These are phyloP conservation scores for Etheostoma nigrum DNA, from an alignment of 2,797 vertebrate genomes.

Conservation along the genomic window DNA sequence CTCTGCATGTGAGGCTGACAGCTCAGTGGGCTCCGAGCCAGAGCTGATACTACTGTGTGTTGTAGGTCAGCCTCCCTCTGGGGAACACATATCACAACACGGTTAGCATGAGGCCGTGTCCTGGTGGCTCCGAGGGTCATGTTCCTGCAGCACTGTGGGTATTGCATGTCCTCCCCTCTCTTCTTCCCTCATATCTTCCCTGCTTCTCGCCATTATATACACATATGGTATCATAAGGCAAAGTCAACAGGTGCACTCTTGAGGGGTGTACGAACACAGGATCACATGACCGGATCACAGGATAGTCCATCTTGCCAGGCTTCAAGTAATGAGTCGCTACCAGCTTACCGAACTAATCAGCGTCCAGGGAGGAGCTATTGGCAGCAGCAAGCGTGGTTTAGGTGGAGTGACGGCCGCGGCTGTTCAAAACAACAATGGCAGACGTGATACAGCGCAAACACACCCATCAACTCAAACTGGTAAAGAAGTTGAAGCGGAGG, in stretches of 20 bases:
- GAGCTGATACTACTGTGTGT: conserved; percentile 52
- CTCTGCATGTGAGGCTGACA: conserved; percentile 51
- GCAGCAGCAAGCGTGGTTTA: too few species aligned
- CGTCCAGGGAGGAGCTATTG: too few species aligned
- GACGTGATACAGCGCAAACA: too few species aligned
- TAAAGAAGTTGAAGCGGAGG: too few species aligned
- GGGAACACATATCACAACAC: conserved; percentile 47
- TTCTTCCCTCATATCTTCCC: not conserved
- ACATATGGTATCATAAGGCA: not conserved
- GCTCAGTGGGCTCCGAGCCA: conserved; percentile 65
- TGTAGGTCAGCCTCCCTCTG: conserved; percentile 59
- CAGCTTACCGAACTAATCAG: too few species aligned
- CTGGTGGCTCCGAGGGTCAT: conserved; percentile 33
- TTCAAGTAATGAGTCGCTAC: too few species aligned
- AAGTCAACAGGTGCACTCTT: not conserved
- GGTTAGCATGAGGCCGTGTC: conserved; percentile 56
- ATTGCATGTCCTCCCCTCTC: conserved; percentile 2
- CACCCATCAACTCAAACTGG: too few species aligned
- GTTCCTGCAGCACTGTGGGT: conserved; percentile 35
- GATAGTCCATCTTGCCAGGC: too few species aligned
- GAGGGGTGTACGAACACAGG: too few species aligned
- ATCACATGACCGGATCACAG: too few species aligned
- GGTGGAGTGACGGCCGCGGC: too few species aligned
- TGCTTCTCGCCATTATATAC: not conserved
- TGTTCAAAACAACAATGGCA: too few species aligned